Evolutionary conservation across 2,888 invertebrate species (phyloP).

Genomic region (Pegoplata infirma): DNA sequence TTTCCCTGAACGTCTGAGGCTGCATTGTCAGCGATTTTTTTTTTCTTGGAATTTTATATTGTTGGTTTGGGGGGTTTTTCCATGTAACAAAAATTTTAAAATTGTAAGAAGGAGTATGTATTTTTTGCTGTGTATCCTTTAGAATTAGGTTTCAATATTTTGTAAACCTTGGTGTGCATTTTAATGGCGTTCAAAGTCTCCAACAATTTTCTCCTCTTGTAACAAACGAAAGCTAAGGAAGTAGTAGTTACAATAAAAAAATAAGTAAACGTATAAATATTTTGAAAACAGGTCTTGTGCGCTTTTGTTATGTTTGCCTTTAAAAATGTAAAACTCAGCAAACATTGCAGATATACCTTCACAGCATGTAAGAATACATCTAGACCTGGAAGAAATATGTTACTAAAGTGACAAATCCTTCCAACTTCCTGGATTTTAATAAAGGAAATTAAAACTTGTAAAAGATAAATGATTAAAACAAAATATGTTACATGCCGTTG

Average conservation of each 20-base stretch:
- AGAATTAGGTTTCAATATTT: conserved; percentile 32
- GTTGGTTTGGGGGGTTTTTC: conserved; percentile 1
- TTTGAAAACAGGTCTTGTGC: conserved; percentile 46
- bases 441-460: too few relatives aligned
- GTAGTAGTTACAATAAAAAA: conserved; percentile 10
- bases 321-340: conserved; percentile 35
- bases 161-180: conserved; percentile 55
- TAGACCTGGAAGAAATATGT: too few relatives aligned
- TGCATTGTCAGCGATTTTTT: conserved; percentile 58
- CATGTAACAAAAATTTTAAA: conserved; percentile 23
- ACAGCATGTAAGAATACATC: conserved; percentile 24
- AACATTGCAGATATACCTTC: conserved; percentile 49
- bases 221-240: conserved; percentile 26
- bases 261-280: conserved; percentile 15
- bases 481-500: too few relatives aligned
- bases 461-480: too few relatives aligned
- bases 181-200: conserved; percentile 52
- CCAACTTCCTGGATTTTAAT: too few relatives aligned
- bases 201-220: conserved; percentile 39
- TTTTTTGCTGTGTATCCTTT: conserved; percentile 10
- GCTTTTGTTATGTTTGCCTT: conserved; percentile 31
- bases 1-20: conserved; percentile 50
- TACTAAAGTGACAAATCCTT: too few relatives aligned
- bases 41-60: conserved; percentile 41
- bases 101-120: conserved; percentile 9